These are phyloP conservation scores for Brachyistius frenatus DNA, from an alignment of 2,113 vertebrate species.

Conservation along the genomic window DNA sequence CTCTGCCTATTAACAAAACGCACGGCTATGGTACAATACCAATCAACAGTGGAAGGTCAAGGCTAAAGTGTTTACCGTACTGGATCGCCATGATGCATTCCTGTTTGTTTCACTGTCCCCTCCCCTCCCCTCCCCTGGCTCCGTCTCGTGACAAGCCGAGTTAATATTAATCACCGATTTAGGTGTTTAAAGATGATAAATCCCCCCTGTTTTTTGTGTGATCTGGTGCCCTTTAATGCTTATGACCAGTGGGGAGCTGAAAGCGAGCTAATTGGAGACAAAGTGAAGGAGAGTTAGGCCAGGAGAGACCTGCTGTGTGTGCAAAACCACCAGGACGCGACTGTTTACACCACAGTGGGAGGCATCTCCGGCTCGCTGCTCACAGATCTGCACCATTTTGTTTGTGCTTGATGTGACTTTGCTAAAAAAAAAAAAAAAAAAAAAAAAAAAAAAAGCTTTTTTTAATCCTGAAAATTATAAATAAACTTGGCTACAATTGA, in stretches of 20 bases:
- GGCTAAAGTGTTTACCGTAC: constrained; percentile 59
- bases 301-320: constrained; percentile 56
- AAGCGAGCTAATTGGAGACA: constrained; percentile 57
- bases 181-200: constrained; percentile 52
- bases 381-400: constrained; percentile 24
- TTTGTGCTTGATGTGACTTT: constrained; percentile 9
- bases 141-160: constrained; percentile 20
- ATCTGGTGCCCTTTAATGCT: constrained; percentile 50
- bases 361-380: constrained; percentile 30
- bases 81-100: constrained; percentile 43
- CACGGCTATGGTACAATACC: constrained; percentile 45
- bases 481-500: not conserved
- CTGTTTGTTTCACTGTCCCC: constrained; percentile 38
- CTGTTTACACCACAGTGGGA: constrained; percentile 56
- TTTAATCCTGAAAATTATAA: not conserved
- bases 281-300: constrained; percentile 38
- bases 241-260: constrained; percentile 37
- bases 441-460: too few species aligned
- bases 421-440: not conserved
- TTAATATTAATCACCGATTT: constrained; percentile 57
- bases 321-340: constrained; percentile 49
- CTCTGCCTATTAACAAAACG: constrained; percentile 49
- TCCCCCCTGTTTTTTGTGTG: constrained; percentile 32
- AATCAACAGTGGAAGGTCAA: constrained; percentile 61
- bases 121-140: not conserved